Conservation (phyloP, 2,888 invertebrate species). For the Noctua fimbriata region DNA sequence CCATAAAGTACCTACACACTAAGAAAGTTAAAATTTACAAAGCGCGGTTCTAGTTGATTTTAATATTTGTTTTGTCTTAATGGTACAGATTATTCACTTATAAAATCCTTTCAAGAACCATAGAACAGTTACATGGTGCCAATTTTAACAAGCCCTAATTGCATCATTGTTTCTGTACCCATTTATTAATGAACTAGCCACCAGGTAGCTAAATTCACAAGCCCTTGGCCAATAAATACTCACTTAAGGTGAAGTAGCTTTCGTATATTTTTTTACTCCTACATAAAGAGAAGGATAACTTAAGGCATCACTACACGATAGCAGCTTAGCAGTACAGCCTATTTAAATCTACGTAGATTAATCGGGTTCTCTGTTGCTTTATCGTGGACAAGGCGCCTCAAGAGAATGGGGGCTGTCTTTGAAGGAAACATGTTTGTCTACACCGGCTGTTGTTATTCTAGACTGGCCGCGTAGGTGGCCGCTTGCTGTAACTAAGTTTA, state of each 20-base stretch:
- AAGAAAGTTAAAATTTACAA: neutral
- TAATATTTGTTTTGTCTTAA: neutral
- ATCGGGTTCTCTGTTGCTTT: conserved; percentile 17
- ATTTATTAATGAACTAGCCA: neutral
- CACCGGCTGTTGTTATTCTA: conserved; percentile 29
- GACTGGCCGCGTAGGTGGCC: neutral
- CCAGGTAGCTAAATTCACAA: neutral
- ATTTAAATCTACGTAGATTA: conserved; percentile 6
- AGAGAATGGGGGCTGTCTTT: conserved; percentile 31
- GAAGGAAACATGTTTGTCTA: conserved; percentile 39
- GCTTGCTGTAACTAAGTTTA: conserved; percentile 12
- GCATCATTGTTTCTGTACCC: neutral
- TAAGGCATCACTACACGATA: neutral
- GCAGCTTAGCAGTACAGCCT: neutral
- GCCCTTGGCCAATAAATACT: neutral
- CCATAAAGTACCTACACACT: neutral
- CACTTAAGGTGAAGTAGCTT: neutral
- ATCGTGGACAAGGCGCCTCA: neutral
- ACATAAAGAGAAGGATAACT: neutral
- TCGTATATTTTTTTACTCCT: neutral
- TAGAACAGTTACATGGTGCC: neutral
- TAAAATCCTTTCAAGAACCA: neutral
- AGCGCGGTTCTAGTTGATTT: neutral
- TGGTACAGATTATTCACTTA: neutral
- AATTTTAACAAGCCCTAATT: neutral